phyloP scores from a whole-genome alignment of 2,113 vertebrate genomes.

The Lasiurus borealis region DNA sequence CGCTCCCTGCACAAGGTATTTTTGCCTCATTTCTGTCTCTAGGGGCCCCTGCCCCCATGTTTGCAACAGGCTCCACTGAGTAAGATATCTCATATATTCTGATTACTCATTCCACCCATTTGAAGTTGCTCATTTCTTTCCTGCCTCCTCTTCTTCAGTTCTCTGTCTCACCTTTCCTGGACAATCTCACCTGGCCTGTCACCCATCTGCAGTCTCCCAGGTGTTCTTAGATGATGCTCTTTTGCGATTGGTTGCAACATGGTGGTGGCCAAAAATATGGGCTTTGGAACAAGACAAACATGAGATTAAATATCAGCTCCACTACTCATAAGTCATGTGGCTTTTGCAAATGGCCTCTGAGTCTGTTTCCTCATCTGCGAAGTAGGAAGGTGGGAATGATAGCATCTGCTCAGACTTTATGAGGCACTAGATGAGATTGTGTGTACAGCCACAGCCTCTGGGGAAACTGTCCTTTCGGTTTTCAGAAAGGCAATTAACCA shows the following conservation, averaged over 20 bases:
- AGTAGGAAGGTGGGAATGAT: not conserved
- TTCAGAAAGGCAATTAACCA: not conserved
- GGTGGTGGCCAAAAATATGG: not conserved
- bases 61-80: accelerated
- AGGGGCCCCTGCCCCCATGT: too few species aligned
- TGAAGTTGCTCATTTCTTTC: not conserved
- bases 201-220: not conserved
- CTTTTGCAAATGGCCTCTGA: not conserved
- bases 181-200: too few species aligned
- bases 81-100: accelerated
- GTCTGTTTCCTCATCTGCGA: not conserved
- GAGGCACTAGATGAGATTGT: not conserved
- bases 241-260: not conserved
- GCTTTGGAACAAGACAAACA: not conserved
- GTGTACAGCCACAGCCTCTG: not conserved
- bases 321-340: too few species aligned
- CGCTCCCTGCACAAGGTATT: not conserved
- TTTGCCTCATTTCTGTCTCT: not conserved
- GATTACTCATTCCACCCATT: not conserved
- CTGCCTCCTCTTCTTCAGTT: not conserved
- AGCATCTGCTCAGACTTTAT: too few species aligned
- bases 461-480: not conserved
- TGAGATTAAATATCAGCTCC: not conserved
- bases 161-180: not conserved
- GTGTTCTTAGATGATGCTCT: not conserved